phyloP scores from a whole-genome alignment of 2,797 vertebrate genomes.

The Ibycter americanus region DNA sequence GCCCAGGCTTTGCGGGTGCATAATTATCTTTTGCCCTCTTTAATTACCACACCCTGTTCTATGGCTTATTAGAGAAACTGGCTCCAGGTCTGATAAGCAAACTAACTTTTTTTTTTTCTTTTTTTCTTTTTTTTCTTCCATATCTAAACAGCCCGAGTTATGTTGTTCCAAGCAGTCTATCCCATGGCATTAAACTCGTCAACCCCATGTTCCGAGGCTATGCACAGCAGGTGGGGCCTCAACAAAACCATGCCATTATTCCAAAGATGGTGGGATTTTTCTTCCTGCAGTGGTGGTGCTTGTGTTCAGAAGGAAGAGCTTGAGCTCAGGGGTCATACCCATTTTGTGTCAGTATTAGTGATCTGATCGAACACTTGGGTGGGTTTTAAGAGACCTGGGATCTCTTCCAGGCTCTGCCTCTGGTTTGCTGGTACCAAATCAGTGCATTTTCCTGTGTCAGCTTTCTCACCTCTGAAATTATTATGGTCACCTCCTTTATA shows the following conservation, averaged over 20 bases:
- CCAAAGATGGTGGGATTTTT: neutral
- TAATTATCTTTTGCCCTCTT: neutral
- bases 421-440: neutral
- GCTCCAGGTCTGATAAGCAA: neutral
- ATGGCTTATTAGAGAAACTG: neutral
- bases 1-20: neutral
- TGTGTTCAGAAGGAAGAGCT: neutral
- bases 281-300: neutral
- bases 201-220: slow-evolving; percentile 99
- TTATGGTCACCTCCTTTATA: neutral
- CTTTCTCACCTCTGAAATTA: neutral
- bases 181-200: slow-evolving; percentile 96
- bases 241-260: neutral
- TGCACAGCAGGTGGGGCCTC: slow-evolving; percentile 88
- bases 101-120: neutral
- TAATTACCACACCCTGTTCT: neutral
- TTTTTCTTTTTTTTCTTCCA: neutral
- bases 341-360: neutral
- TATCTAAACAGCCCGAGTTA: slow-evolving; percentile 88
- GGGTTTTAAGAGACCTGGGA: neutral
- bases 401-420: neutral
- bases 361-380: neutral
- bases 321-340: neutral
- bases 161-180: slow-evolving; percentile 93
- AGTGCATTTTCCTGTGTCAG: neutral